Base-by-base conservation (phyloP, 2,113 vertebrate genomes). In the Nothoprocta pentlandii region DNA sequence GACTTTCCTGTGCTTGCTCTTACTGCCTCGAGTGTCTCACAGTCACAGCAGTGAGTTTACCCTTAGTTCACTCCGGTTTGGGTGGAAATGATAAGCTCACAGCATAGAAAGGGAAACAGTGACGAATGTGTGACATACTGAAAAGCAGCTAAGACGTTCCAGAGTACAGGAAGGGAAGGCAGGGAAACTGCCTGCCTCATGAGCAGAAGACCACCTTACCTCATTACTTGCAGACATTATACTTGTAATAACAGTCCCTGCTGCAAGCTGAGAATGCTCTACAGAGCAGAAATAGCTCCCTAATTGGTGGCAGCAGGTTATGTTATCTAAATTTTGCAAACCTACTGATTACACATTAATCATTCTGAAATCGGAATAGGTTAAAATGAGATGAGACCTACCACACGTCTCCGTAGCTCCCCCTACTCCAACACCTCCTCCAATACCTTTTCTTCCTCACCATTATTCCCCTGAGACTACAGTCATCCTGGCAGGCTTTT, bases 221-320 rank as follows among this genome's bases (percentile, higher is more conserved):
- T 70, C 11, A 5, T 61, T 68, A 34, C 44, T 62, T 62, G 62
- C 56, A 78, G 85, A 42, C 2, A 2, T 68, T n/a, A 16, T 62
- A 22, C 30, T 21, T 71, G 26, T 7, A 56, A 51, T 21, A 46
- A 34, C 42, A 89, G 61, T 28, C 46, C 16, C 59, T 22, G 32
- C 51, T 51, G 36, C 22, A 8, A 54, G 58, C 49, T 61, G 51
- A 92, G 46, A 92, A 56, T 75, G 64, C 78, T 79, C 75, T 69
- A 58, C 80, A 86, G 84, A 74, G 80, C 0, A 0, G 69, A 95
- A 95, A 88, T 62, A 80, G 6, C 91, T 75, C 16, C 7, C 58
- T 94, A 95, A 90, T 84, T 95, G 87, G 89, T 93, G 85, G 94
- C 93, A 94, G 89, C 85, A 80, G 87, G 90, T 95, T 95, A 88